phyloP scores from a whole-genome alignment of 1,140 invertebrate species.

The Brachionus plicatilis region DNA sequence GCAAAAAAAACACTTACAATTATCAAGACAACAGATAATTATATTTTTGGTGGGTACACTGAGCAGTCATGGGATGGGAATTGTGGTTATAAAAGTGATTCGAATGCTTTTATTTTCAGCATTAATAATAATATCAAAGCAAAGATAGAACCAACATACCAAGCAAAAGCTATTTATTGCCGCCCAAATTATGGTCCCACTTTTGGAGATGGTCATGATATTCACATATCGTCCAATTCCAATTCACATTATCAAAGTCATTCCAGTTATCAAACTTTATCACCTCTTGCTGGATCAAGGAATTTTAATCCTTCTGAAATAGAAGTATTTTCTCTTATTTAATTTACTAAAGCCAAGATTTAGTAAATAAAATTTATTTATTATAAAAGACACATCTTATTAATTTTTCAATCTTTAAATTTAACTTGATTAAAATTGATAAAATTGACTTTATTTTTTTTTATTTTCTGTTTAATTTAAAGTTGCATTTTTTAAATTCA shows the following conservation, averaged over 20 bases:
- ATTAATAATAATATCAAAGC: background rate
- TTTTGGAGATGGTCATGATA: background rate
- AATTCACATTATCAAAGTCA: background rate
- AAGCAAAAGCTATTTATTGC: background rate
- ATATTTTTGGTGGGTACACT: slow-evolving; percentile 8
- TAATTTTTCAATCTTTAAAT: no score
- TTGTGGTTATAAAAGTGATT: background rate
- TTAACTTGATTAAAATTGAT: no score
- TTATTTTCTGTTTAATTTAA: no score
- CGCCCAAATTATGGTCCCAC: background rate
- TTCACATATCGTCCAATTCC: background rate
- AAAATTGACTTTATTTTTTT: no score
- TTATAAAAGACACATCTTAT: no score
- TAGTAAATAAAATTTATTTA: no score
- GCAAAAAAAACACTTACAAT: background rate
- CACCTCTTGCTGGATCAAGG: no score
- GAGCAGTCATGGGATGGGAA: background rate
- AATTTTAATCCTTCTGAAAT: no score
- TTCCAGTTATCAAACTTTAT: no score
- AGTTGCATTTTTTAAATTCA: no score
- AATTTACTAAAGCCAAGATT: no score
- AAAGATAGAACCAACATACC: background rate
- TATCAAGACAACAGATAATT: background rate
- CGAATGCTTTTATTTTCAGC: background rate
- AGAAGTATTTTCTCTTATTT: no score